Evolutionary conservation across 1,140 invertebrate species (phyloP), one percentile per base, ranked within the genome.

Genomic region (Neodiprion virginianus): DNA sequence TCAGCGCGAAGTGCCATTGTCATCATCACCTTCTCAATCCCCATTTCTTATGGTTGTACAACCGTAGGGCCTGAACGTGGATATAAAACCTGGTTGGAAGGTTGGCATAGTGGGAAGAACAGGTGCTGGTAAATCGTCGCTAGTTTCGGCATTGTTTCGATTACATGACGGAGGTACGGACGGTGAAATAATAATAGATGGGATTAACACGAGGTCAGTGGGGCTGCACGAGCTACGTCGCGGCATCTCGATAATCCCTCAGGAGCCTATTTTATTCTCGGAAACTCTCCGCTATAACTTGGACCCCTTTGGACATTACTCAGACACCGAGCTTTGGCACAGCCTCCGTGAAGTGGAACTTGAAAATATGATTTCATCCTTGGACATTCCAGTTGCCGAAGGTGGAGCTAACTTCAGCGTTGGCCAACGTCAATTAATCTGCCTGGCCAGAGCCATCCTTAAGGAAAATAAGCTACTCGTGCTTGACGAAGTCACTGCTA

Each of bases 351-450:
- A 91, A 83, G 91, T 93, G 0, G 91, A 93, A 75, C 78, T 93
- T 40, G 91, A 90, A 75, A 82, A 89, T 1, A 80, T 89, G 7
- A 85, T 90, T 48, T 79, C 78, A 72, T 88, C 89, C 0, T 79
- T 95, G 23, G 92, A 95, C 65, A 91, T 91, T 40, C 83, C 90
- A 79, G 90, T 96, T 1, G 89, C 91, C 0, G 92, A 93, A 83
- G 91, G 93, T 17, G 96, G 95, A 3, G 86, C 89, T 8, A 96
- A 96, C 82, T 94, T 96, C 74, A 96, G 94, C 78, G 93, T 95
- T 21, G 96, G 96, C 0, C 95, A 97, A 84, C 89, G 94, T 69
- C 96, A 98, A 78, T 84, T 98, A 0, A 88, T 98, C 48, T 97
- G 96, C 79, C 86, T 98, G 72, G 95, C 95, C 0, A 87, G 96